These are phyloP conservation scores for Corapipo altera DNA, from an alignment of 2,113 vertebrate species.

Conservation along the genomic window DNA sequence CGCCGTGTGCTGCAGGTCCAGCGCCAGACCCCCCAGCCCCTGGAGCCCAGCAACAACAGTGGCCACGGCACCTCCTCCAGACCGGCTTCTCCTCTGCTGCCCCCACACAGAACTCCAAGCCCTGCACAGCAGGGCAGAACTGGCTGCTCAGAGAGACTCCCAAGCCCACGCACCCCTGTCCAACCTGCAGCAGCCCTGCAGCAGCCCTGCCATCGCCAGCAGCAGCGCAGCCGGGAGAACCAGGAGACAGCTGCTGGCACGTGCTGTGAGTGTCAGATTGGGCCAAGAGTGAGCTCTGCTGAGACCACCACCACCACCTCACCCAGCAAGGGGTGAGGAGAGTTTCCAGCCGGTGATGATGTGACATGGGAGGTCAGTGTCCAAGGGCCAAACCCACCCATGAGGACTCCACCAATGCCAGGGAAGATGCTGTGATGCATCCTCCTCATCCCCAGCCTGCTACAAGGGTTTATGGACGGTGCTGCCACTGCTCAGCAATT, in stretches of 20 bases:
- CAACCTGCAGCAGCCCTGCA: rapidly evolving
- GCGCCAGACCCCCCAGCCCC: not conserved
- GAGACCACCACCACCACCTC: not conserved
- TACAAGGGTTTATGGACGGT: not conserved
- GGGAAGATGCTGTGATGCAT: not conserved
- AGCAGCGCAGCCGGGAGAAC: not conserved
- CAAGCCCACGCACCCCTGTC: rapidly evolving
- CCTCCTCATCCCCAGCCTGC: not conserved
- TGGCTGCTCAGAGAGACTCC: too few species aligned
- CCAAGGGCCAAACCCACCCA: not conserved
- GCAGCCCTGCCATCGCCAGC: rapidly evolving
- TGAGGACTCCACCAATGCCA: rapidly evolving
- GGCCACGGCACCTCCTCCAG: not conserved
- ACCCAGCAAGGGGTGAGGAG: not conserved
- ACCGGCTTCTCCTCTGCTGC: not conserved
- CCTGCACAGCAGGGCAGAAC: not conserved
- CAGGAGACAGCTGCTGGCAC: not conserved
- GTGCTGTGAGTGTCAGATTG: rapidly evolving
- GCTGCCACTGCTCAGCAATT: not conserved
- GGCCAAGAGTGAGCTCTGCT: not conserved
- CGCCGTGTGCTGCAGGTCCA: not conserved
- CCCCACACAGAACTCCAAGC: not conserved
- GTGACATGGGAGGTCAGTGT: not conserved
- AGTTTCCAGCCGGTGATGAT: rapidly evolving
- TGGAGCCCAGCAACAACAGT: not conserved